Base-by-base conservation (phyloP, 2,888 invertebrate genomes). In the Lycaena phlaeas region DNA sequence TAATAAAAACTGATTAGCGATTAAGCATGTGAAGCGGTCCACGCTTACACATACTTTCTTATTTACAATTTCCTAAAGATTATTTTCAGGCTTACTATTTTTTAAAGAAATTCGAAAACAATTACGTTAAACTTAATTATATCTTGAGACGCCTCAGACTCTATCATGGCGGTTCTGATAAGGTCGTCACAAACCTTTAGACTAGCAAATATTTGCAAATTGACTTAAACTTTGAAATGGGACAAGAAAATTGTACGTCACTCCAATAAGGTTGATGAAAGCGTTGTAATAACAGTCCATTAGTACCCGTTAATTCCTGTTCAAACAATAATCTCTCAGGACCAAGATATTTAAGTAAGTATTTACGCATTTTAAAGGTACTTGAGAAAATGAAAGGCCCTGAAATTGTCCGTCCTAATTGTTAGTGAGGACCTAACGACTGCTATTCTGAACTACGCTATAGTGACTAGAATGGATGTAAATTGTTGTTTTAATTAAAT, bases 311-410 rank as follows among this genome's bases (percentile, higher is more conserved):
- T 54, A 57, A 53, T 53, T 49, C 48, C 45, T 25, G 36, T 40
- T 30, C 30, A 40, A 31, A 43, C 51, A 54, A 59, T 52, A 56
- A 61, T 63, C 65, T 66, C 64, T 44, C 47, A 65, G 68, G 64
- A 68, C 56, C 57, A 51, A 56, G 52, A 59, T 64, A 62, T 63
- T 68, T 64, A 56, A 60, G 53, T 50, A 59, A 54, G 54, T 57
- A 59, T 57, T 66, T 15, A 41, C 44, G 47, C 52, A 48, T 54
- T 25, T 25, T 11, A 14, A 30, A 26, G 34, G 22, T 22, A 25
- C 22, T 30, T 28, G 6, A 30, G 11, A 7, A 5, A 34, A 22
- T 31, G 18, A 9, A 22, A 12, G 18, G 4, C n/a, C 10, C 17
- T 17, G 7, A 15, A 34, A 12, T 12, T 9, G 31, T 18, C 1